Evolutionary conservation across 2,888 invertebrate species (phyloP), one percentile per base, ranked within the genome.

Genomic region (Helobdella robusta): DNA sequence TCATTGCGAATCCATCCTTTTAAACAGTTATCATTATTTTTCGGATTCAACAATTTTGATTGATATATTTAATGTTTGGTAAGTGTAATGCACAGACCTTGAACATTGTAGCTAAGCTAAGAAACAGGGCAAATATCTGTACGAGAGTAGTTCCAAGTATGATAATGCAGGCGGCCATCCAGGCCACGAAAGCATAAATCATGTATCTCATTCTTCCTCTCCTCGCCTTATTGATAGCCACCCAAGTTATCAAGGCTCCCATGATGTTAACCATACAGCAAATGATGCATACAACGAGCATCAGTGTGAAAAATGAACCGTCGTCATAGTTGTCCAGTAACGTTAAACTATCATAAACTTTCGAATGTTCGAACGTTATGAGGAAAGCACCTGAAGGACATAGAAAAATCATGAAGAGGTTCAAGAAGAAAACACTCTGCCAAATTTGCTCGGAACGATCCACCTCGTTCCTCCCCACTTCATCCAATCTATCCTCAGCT

Each of bases 161-260:
- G 8, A 30, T n/a, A 15, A 28, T 30, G 30, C 28, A 1, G 8
- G 56, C 56, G 4, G 56, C 32, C 28, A 32, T 56, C 56, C 56
- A 56, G 32, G 30, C 56, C 20, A 59, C 34, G 6, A 40, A 50
- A 30, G 62, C 50, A 25, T 62, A 62, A n/a, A 62, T 62, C 62
- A 62, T 62, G 50, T 50, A 62, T 15, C 62, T n/a, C 62, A 62
- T 62, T 28, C 62, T 23, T 6, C 62, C 62, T n/a, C 62, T 36
- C 50, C 62, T 48, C n/a, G 15, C 35, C 32, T 50, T 62, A 18
- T 48, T n/a, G 15, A 32, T n/a, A 8, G 62, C 28, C n/a, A 46
- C 46, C 32, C 15, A 34, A 6, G 50, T 23, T 20, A 62, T 50
- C 23, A 62, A 34, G n/a, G 35, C 20, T 30, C 62, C 62, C 20